phyloP scores from a whole-genome alignment of 2,113 vertebrate genomes.

The Peromyscus polionotus region DNA sequence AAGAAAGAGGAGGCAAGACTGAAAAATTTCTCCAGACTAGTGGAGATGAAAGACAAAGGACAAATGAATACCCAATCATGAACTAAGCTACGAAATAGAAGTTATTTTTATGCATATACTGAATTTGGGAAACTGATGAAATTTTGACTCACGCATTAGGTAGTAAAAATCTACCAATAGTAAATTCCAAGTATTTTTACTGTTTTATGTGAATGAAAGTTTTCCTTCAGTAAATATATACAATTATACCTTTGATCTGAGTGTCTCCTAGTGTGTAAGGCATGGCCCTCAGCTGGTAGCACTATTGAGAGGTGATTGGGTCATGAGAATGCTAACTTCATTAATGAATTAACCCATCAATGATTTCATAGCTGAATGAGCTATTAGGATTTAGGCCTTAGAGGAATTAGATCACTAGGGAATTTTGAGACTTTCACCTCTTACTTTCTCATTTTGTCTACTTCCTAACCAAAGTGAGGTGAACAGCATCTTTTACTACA shows the following conservation, averaged over 20 bases:
- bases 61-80: not conserved
- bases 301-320: not conserved
- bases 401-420: not conserved
- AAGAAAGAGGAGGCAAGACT: not conserved
- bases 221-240: not conserved
- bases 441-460: not conserved
- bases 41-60: not conserved
- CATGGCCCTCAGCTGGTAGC: not conserved
- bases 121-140: not conserved
- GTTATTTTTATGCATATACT: not conserved
- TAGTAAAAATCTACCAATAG: not conserved
- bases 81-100: not conserved
- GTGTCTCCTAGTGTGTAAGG: not conserved
- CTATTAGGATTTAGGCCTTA: not conserved
- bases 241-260: not conserved
- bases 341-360: not conserved
- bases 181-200: not conserved
- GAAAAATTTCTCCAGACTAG: not conserved
- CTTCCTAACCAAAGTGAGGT: not conserved
- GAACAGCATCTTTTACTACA: not conserved
- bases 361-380: not conserved
- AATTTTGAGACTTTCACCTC: not conserved
- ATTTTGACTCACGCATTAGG: not conserved
- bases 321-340: not conserved
- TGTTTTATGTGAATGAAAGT: not conserved